Base-by-base conservation (phyloP, 1,140 invertebrate species). In the Pseudomyrmex flavicornis region DNA sequence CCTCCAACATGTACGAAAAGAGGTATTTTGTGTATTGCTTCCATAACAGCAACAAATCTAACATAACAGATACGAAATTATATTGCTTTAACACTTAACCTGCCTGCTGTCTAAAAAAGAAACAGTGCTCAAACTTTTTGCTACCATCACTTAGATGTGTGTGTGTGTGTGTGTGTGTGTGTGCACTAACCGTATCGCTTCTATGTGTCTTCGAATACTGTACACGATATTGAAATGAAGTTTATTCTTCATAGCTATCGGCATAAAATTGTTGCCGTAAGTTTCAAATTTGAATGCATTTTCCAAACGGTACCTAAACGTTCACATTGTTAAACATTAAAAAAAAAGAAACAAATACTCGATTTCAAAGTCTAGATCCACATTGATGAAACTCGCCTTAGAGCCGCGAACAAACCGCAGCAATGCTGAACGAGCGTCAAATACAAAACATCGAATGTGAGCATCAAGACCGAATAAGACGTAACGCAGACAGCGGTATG, bases 161-260 rank as follows among this genome's bases (percentile, higher is more conserved):
- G 35, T 35, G 35, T 5, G 4, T 35, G 35, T 35, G 35, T 35
- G 35, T 35, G 3, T 35, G 26, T 35, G 26, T 5, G 4, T 35
- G 35, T 35, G 35, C 0, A 35, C 70, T 59, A 59, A 74, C 70
- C 61, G 35, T 48, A 74, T 74, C 7, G 56, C 56, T 9, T 74
- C 70, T 26, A 20, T 20, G 2, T 74, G 70, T 2, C 70, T 59
- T 74, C 70, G 70, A 48, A 74, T 74, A 59, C 70, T 74, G 56
- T 74, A 74, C 1, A 59, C 56, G 17, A 74, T 74, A 48, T 74
- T 48, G 1, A 17, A 74, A 4, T 22, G 15, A 61, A 61, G 17
- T 46, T 61, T 46, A 20, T 17, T 22, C 8, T 10, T 59, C 35
- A 17, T 13, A 13, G 17, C 1, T 4, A 48, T 48, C 13, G 17